phyloP scores from a whole-genome alignment of 2,797 vertebrate genomes.

The Mormyrops attenuatus region DNA sequence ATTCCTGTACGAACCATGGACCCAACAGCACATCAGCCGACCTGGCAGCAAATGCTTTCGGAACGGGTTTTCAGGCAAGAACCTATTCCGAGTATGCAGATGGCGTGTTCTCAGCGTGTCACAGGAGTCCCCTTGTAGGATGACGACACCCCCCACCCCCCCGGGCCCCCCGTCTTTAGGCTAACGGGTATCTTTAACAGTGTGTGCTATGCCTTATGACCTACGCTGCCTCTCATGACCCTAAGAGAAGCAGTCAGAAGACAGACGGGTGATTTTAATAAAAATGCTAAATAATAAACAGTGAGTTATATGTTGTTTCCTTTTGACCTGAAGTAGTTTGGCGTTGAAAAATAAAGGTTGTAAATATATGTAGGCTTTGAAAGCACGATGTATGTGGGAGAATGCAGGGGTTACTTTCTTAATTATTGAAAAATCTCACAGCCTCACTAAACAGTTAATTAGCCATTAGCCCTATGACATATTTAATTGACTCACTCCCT shows the following conservation, averaged over 20 bases:
- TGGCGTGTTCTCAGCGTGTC: not conserved
- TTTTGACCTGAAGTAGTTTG: not conserved
- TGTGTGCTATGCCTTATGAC: not conserved
- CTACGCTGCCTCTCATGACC: not conserved
- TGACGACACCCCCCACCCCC: no score
- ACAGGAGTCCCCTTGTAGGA: not conserved
- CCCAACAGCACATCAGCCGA: not conserved
- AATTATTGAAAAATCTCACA: constrained; percentile 13
- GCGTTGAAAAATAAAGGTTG: not conserved
- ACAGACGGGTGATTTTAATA: not conserved
- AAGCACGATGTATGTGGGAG: not conserved
- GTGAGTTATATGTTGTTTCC: not conserved
- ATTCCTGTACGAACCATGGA: not conserved
- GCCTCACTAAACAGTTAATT: constrained; percentile 16
- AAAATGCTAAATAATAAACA: not conserved
- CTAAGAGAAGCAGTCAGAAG: not conserved
- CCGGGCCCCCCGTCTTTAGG: not conserved
- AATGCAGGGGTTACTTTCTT: not conserved
- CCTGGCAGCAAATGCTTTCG: not conserved
- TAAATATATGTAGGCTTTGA: not conserved
- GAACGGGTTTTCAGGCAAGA: not conserved
- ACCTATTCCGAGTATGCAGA: not conserved
- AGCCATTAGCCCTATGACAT: constrained; percentile 18
- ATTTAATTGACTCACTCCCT: constrained; percentile 17
- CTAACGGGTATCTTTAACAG: not conserved